Evolutionary conservation across 2,113 vertebrate genomes (phyloP).

Genomic region (Vimba vimba): DNA sequence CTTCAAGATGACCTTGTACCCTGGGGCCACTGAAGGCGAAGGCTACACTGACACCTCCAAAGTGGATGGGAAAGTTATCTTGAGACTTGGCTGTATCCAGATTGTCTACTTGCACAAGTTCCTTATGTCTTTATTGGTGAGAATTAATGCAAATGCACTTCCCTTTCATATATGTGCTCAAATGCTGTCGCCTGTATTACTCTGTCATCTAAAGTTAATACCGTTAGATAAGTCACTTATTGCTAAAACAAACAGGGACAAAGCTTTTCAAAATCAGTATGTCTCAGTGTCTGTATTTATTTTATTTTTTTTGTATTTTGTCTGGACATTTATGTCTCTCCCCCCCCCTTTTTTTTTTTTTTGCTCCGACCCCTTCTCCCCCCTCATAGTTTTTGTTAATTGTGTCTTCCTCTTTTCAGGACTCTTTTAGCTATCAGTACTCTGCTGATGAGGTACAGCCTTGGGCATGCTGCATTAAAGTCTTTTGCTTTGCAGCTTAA

Average conservation of each 20-base stretch:
- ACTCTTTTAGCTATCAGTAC: constrained; percentile 77
- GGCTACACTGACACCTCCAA: constrained; percentile 86
- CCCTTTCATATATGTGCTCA: not conserved
- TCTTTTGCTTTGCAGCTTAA: constrained; percentile 63
- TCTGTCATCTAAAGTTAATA: not conserved
- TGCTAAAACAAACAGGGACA: not conserved
- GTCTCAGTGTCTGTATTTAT: not conserved
- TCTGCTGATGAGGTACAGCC: constrained; percentile 78
- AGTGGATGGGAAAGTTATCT: constrained; percentile 86
- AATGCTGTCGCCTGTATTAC: not conserved
- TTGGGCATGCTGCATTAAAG: constrained; percentile 68
- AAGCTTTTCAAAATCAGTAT: not conserved
- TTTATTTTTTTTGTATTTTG: not conserved
- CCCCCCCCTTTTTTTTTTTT: not conserved
- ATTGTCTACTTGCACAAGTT: constrained; percentile 95
- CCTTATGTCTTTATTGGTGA: constrained; percentile 89
- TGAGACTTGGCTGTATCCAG: constrained; percentile 92
- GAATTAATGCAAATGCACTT: constrained; percentile 41
- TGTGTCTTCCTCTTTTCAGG: constrained; percentile 74
- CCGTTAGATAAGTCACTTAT: not conserved
- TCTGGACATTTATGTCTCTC: not conserved
- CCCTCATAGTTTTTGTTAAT: constrained; percentile 54
- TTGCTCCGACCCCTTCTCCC: not conserved
- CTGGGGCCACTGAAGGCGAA: constrained; percentile 85
- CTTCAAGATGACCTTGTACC: constrained; percentile 86